Evolutionary conservation across 2,888 invertebrate genomes (phyloP).

Genomic region (Philopedon plagiatum): DNA sequence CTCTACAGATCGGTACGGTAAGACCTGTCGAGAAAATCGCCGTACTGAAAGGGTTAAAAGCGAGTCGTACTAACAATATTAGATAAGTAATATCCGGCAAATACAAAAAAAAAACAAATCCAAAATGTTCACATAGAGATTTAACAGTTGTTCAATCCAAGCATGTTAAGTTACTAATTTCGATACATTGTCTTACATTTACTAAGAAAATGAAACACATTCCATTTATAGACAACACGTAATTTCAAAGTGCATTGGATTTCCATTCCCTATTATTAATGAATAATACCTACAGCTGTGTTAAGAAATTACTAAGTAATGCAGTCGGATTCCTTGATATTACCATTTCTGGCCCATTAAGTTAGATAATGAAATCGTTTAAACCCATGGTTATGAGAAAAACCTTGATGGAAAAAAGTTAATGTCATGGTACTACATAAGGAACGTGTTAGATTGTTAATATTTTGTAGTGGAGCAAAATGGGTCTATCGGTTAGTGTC

Average conservation of each 20-base stretch:
- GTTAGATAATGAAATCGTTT: slow-evolving; percentile 23
- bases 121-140: too few species aligned
- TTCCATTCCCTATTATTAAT: slow-evolving; percentile 12
- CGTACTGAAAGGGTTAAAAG: too few species aligned
- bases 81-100: too few species aligned
- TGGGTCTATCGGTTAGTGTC: too few species aligned
- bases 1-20: too few species aligned
- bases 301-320: slow-evolving; percentile 7
- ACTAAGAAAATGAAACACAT: background rate
- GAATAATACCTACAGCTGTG: slow-evolving; percentile 22
- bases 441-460: background rate
- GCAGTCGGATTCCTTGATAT: background rate
- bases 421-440: background rate
- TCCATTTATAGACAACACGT: slow-evolving; percentile 6
- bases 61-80: too few species aligned
- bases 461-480: too few species aligned
- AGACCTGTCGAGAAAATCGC: too few species aligned
- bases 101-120: too few species aligned
- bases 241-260: slow-evolving; percentile 6
- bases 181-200: background rate
- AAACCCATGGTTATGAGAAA: slow-evolving; percentile 8
- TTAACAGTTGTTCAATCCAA: too few species aligned
- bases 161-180: too few species aligned
- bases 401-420: background rate
- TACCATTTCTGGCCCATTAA: slow-evolving; percentile 17